Conservation (phyloP, 2,113 vertebrate genomes). For the Notarius quadriscutis region DNA sequence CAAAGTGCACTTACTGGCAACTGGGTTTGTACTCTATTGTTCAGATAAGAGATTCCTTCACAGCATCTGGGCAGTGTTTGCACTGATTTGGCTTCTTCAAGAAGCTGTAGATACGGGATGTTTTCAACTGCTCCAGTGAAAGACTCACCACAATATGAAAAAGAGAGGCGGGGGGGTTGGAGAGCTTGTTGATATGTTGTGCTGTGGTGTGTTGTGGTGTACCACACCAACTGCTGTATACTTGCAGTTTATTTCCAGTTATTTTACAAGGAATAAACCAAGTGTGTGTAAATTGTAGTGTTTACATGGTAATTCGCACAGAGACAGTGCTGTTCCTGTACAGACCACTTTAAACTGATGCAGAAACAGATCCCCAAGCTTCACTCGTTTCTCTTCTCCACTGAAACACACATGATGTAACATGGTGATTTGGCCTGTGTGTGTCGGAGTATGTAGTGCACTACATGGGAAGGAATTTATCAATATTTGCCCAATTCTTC, state of each 20-base stretch:
- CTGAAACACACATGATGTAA: conserved; percentile 21
- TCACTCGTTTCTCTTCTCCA: conserved; percentile 16
- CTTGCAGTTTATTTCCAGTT: conserved; percentile 12
- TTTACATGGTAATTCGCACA: neutral
- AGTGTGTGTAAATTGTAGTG: neutral
- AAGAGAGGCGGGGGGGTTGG: neutral
- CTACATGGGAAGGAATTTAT: conserved; percentile 51
- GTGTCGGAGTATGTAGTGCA: conserved; percentile 14
- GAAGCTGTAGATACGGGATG: conserved; percentile 35
- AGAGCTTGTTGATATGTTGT: neutral
- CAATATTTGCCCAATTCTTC: conserved; percentile 65
- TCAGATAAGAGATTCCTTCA: conserved; percentile 64
- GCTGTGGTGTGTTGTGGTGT: neutral
- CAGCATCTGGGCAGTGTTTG: conserved; percentile 46
- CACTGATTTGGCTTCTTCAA: conserved; percentile 33
- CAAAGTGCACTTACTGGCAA: conserved; percentile 58
- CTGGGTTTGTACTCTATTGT: conserved; percentile 47
- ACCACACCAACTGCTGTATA: neutral
- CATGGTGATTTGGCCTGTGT: conserved; percentile 22
- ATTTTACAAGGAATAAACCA: neutral
- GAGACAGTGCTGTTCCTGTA: neutral
- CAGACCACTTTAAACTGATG: neutral
- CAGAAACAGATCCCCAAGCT: neutral
- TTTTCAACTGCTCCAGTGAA: conserved; percentile 42
- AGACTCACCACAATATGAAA: neutral